phyloP scores from a whole-genome alignment of 2,113 vertebrate species.

The Megaceryle maxima region DNA sequence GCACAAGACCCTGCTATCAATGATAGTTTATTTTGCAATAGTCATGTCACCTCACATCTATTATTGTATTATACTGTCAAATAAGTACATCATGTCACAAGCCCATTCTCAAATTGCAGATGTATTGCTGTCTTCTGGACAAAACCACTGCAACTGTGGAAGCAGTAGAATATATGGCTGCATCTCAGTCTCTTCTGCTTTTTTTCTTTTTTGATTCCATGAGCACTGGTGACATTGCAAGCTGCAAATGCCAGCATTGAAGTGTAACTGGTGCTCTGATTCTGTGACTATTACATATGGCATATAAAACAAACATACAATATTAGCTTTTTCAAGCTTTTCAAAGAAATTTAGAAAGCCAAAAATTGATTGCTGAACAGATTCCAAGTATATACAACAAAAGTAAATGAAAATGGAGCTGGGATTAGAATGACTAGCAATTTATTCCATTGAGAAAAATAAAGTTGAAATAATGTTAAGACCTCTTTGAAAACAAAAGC shows the following conservation, averaged over 20 bases:
- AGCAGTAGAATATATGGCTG: neutral
- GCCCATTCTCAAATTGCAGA: conserved; percentile 11
- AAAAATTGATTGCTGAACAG: conserved; percentile 10
- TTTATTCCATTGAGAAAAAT: neutral
- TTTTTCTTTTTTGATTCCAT: neutral
- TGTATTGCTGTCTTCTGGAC: conserved; percentile 51
- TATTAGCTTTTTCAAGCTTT: conserved; percentile 29
- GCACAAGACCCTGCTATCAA: neutral
- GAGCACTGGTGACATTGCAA: neutral
- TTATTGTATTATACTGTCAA: conserved; percentile 55
- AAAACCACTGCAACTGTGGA: neutral
- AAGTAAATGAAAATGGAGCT: conserved; percentile 13
- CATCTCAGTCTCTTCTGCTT: neutral
- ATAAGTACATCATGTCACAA: conserved; percentile 47
- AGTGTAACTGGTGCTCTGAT: conserved; percentile 28
- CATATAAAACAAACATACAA: conserved; percentile 14
- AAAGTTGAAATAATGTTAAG: neutral
- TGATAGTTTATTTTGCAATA: conserved; percentile 37
- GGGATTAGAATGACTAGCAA: neutral
- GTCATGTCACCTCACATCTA: neutral
- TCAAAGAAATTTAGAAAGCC: conserved; percentile 6
- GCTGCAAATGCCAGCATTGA: neutral
- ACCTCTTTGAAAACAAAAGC: neutral
- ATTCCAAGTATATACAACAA: neutral
- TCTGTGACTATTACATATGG: neutral